phyloP scores from a whole-genome alignment of 2,888 invertebrate species.

The Polymixis flavicincta region DNA sequence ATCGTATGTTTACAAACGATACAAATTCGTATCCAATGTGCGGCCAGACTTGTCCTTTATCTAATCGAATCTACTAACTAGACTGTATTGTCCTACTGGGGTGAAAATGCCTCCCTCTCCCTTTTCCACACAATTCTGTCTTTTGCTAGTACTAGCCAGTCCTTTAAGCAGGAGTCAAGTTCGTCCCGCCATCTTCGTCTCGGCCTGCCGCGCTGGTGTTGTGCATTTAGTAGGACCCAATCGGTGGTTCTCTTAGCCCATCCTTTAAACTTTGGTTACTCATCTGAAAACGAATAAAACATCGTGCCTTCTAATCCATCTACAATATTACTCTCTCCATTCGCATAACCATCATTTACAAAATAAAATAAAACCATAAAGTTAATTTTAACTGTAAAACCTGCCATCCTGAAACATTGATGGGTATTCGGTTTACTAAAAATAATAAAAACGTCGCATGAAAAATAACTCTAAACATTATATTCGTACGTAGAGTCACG shows the following conservation, averaged over 20 bases:
- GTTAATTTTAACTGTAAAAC: constrained; percentile 50
- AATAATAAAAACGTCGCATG: constrained; percentile 56
- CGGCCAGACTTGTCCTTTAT: too few species aligned
- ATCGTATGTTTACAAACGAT: too few species aligned
- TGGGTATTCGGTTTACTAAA: constrained; percentile 39
- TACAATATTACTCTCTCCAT: neutral
- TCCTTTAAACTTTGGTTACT: neutral
- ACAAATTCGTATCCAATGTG: too few species aligned
- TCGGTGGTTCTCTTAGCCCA: neutral
- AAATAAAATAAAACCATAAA: constrained; percentile 52
- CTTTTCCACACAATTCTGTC: too few species aligned
- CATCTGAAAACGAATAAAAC: neutral
- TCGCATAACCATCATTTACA: constrained; percentile 9
- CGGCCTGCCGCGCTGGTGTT: neutral
- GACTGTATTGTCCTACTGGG: too few species aligned
- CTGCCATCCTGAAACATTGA: constrained; percentile 42
- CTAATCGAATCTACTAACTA: too few species aligned
- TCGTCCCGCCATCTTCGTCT: neutral
- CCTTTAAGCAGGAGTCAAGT: neutral
- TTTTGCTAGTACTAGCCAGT: neutral
- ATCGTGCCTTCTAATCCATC: constrained; percentile 12
- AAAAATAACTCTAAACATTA: constrained; percentile 56
- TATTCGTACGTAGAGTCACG: constrained; percentile 46
- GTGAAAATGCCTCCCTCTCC: too few species aligned
- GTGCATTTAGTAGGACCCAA: neutral